These are phyloP conservation scores for Pelobates cultripes DNA, from an alignment of 2,797 vertebrate genomes.

Conservation along the genomic window DNA sequence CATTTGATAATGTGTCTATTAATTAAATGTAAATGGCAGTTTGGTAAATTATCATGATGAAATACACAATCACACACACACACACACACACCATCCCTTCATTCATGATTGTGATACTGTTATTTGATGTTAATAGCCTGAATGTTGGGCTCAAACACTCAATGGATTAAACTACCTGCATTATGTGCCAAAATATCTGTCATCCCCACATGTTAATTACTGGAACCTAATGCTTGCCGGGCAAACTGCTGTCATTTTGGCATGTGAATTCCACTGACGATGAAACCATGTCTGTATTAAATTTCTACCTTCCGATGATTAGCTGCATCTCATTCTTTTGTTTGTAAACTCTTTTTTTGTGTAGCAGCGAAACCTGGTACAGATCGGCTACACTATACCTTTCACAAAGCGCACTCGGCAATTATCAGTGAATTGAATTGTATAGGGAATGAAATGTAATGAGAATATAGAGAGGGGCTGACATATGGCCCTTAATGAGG, in stretches of 20 bases:
- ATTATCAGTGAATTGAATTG: slow-evolving; percentile 46
- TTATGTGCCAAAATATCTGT: slow-evolving; percentile 43
- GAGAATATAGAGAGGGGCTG: slow-evolving; percentile 37
- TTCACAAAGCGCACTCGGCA: slow-evolving; percentile 21
- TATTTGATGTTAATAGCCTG: not conserved
- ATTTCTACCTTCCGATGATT: slow-evolving; percentile 29
- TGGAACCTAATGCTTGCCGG: slow-evolving; percentile 39
- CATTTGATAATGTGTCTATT: no score
- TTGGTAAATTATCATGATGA: no score
- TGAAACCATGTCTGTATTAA: slow-evolving; percentile 39
- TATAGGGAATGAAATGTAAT: slow-evolving; percentile 21
- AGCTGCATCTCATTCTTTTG: slow-evolving; percentile 8
- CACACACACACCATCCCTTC: no score
- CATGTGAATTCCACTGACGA: slow-evolving; percentile 32
- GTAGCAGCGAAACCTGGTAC: slow-evolving; percentile 33
- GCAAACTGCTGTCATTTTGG: slow-evolving; percentile 41
- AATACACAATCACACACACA: no score
- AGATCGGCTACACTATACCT: slow-evolving; percentile 27
- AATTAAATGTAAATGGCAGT: no score
- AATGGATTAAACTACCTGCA: not conserved
- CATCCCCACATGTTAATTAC: slow-evolving; percentile 52
- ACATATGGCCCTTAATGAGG: slow-evolving; percentile 57
- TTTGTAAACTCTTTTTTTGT: slow-evolving; percentile 28
- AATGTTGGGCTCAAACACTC: not conserved
- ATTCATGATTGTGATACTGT: not conserved